Conservation (phyloP, 1,140 invertebrate species). For the Drosophila kanapiae region DNA sequence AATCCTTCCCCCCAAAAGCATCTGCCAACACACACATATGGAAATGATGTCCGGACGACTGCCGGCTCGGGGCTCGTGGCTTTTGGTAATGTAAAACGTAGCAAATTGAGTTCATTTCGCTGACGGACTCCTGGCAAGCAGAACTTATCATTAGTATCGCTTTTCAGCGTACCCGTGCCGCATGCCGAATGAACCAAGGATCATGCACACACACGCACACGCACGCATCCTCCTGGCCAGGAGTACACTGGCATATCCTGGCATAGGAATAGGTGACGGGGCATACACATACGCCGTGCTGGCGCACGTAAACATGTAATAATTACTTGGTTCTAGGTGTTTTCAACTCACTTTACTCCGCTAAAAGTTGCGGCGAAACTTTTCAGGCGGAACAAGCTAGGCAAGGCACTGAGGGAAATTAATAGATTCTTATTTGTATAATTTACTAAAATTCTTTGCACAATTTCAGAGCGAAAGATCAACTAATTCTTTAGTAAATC, state of each 20-base stretch:
- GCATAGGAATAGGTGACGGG: slow-evolving; percentile 17
- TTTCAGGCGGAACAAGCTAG: slow-evolving; percentile 34
- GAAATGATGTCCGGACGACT: slow-evolving; percentile 46
- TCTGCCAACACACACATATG: slow-evolving; percentile 24
- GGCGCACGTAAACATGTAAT: slow-evolving; percentile 68
- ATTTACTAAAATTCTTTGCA: too few relatives aligned
- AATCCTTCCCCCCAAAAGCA: not conserved
- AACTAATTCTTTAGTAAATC: not conserved
- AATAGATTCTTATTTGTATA: too few relatives aligned
- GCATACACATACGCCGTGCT: slow-evolving; percentile 6
- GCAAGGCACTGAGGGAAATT: slow-evolving; percentile 11
- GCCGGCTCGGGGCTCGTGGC: not conserved
- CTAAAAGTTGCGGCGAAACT: slow-evolving; percentile 49
- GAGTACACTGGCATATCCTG: slow-evolving; percentile 1
- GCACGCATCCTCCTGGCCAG: slow-evolving; percentile 22
- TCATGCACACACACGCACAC: not conserved
- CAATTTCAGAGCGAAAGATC: too few relatives aligned
- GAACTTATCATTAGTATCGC: slow-evolving; percentile 85
- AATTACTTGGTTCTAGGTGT: slow-evolving; percentile 64
- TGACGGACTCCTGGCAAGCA: slow-evolving; percentile 52
- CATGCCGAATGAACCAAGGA: slow-evolving; percentile 71
- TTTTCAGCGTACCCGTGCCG: slow-evolving; percentile 69
- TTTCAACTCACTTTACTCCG: slow-evolving; percentile 54
- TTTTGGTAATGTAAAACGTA: slow-evolving; percentile 68
- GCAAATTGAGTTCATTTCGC: slow-evolving; percentile 83